A percentile compares a stretch with the other conserved stretches of the same genome.
Evolutionary conservation across 2,888 invertebrate species (phyloP).

Genomic region (Tetrapedia diversipes): DNA sequence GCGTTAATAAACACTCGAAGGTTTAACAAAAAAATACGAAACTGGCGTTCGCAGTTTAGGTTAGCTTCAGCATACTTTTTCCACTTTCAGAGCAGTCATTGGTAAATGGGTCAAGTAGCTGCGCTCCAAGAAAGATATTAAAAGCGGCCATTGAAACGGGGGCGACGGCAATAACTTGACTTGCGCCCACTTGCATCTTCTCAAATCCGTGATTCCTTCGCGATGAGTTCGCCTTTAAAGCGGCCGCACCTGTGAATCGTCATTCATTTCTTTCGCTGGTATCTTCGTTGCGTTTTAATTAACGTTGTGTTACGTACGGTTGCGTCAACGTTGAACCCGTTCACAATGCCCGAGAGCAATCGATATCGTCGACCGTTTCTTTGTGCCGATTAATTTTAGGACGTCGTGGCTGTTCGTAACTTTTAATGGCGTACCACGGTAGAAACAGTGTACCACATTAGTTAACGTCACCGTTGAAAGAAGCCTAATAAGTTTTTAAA

Average conservation of each 20-base stretch:
- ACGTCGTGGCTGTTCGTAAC: background rate
- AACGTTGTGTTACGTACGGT: constrained; percentile 6
- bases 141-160: constrained; percentile 50
- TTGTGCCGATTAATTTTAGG: constrained; percentile 6
- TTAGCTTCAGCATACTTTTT: too few relatives aligned
- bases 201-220: constrained; percentile 63
- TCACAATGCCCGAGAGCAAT: constrained; percentile 9
- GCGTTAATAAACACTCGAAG: too few relatives aligned
- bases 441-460: constrained; percentile 24
- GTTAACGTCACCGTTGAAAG: constrained; percentile 5
- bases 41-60: too few relatives aligned
- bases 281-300: constrained; percentile 27
- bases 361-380: constrained; percentile 3
- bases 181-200: constrained; percentile 56
- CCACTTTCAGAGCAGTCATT: constrained; percentile 16
- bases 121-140: constrained; percentile 27
- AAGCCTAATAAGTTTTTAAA: constrained; percentile 10
- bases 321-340: constrained; percentile 2
- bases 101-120: constrained; percentile 37
- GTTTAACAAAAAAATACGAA: too few relatives aligned
- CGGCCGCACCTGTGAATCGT: constrained; percentile 47
- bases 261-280: constrained; percentile 10
- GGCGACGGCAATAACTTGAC: constrained; percentile 56
- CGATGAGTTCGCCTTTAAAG: constrained; percentile 47
- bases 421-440: background rate